These are phyloP conservation scores for Platyura marginata DNA, from an alignment of 1,140 invertebrate species.

Conservation along the genomic window DNA sequence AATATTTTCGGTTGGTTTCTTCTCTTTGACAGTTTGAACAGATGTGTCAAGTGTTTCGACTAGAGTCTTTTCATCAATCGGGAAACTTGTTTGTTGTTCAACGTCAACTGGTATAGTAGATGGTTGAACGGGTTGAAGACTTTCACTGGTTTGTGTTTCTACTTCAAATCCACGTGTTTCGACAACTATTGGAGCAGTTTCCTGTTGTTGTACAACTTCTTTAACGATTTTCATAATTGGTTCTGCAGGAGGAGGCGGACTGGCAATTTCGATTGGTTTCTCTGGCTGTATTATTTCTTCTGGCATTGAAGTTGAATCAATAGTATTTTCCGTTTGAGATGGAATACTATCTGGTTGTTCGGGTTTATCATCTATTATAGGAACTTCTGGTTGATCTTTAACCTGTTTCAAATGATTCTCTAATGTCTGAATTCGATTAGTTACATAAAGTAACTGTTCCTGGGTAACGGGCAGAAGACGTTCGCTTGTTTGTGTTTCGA, in stretches of 20 bases:
- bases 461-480: background rate
- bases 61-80: conserved; percentile 13
- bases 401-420: background rate
- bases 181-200: background rate
- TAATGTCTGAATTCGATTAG: background rate
- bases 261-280: too few relatives aligned
- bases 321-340: conserved; percentile 10
- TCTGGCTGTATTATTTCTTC: conserved; percentile 12
- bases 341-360: background rate
- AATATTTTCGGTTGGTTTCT: conserved; percentile 41
- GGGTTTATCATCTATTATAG: background rate
- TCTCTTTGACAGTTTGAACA: conserved; percentile 17
- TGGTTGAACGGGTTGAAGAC: conserved; percentile 13
- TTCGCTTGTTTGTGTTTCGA: background rate
- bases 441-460: background rate
- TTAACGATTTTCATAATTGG: too few relatives aligned
- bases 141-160: conserved; percentile 30
- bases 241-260: too few relatives aligned
- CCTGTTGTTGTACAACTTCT: conserved; percentile 6
- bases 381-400: background rate
- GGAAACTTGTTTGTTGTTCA: conserved; percentile 39
- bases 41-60: conserved; percentile 18
- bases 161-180: conserved; percentile 8
- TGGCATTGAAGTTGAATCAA: conserved; percentile 17
- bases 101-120: conserved; percentile 28